Evolutionary conservation across 2,113 vertebrate species (phyloP), one percentile per base, ranked within the genome.

Genomic region (Acrocephalus kingi): DNA sequence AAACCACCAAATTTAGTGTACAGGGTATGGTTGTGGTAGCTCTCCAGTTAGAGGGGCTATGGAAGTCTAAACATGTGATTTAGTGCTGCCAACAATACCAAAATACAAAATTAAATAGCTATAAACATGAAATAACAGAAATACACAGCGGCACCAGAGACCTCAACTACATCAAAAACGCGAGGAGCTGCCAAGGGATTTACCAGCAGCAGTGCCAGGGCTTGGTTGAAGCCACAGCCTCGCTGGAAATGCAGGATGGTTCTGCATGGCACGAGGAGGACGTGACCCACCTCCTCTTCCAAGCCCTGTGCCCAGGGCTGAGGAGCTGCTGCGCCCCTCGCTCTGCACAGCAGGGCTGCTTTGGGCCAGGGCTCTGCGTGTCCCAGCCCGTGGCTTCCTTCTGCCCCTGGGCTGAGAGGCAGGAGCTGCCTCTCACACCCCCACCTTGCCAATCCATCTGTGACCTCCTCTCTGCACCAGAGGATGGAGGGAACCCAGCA

Each of bases 211-310:
- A 73, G 75, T 8, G 2, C 51, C 10, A 15, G 37, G 35, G 64
- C 55, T 76, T 11, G 27, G 68, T 18, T 72, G 58, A 58, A 68
- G 43, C 27, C 41, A 10, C 41, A n/a, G 55, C 37, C 30, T 59
- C 7, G 0, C 23, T 30, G 64, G 35, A 19, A 76, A 33, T 6
- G 8, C n/a, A 46, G 43, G 49, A 9, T 0, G 2, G 39, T 75
- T 16, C 55, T 3, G 11, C 27, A 1, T 0, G 24, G 52, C 52
- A 11, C 0, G 1, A 33, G 56, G 16, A 51, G 52, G 41, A 16
- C 0, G 0, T 4, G 31, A 35, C n/a, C 45, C 56, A 28, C 17
- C 37, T 33, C 22, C 7, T 2, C 6, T 25, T 15, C 33, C 64
- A 33, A 76, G 8, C 28, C 21, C 45, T 3, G 13, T 13, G 35